Base-by-base conservation (phyloP, 2,797 vertebrate species). In the Chelonia mydas region DNA sequence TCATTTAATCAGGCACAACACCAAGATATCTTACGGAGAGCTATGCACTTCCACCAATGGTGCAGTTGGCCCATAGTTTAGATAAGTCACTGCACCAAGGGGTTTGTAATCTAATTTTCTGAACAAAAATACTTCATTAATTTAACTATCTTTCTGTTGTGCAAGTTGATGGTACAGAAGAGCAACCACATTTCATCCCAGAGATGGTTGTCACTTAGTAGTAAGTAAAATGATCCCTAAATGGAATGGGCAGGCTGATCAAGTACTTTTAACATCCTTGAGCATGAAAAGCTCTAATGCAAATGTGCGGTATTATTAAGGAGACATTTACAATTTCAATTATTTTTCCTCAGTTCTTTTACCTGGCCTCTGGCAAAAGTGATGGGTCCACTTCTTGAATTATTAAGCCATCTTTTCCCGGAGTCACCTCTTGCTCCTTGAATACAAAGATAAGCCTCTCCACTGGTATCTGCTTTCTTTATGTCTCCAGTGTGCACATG, bases 351-450 rank as follows among this genome's bases (percentile, higher is more conserved):
- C 23, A 23, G 11, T 68, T 57, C 5, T 55, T 88, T 98, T 97
- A 98, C 97, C 97, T 98, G 96, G 27, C 97, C 97, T 93, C 89
- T 96, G 72, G 82, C 50, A 92, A 98, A 98, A 82, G 91, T 90
- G 84, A 97, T 91, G 31, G 89, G n/a, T 31, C 81, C 92, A 78
- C 83, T 96, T 90, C 92, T 97, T 0, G 37, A 95, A 84, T 91
- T 86, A 93, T 90, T 96, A 88, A 98, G 92, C 95, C 96, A 94
- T 65, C 81, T 54, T 89, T 97, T 98, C 50, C 97, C 97, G 0
- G 83, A 97, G 37, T 98, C 93, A 45, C 97, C 94, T 84, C 86
- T 96, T 90, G 97, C 97, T 90, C 97, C 97, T 92, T 96, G 90
- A 74, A 97, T 89, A 28, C 10, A 47, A 82, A 98, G 83, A 90